These are phyloP conservation scores for Ochropleura leucogaster DNA, from an alignment of 2,888 invertebrate genomes.

Conservation along the genomic window DNA sequence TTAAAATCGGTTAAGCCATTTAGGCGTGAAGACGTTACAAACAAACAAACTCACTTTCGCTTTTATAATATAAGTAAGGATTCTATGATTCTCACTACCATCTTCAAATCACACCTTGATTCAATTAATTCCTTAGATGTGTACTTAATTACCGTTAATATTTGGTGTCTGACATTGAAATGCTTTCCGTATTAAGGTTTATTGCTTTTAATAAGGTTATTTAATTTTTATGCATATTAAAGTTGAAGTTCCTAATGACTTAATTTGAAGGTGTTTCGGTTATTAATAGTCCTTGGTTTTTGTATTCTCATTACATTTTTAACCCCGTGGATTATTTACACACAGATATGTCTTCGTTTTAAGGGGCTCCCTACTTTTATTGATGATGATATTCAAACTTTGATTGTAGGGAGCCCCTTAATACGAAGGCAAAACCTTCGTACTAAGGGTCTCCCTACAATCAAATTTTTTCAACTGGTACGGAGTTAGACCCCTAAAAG, in stretches of 20 bases:
- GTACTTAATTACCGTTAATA: slow-evolving; percentile 32
- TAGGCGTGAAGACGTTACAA: too few species aligned
- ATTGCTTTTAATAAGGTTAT: slow-evolving; percentile 32
- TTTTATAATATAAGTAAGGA: too few species aligned
- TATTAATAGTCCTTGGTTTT: background rate
- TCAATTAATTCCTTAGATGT: slow-evolving; percentile 21
- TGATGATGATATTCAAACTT: too few species aligned
- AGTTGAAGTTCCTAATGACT: background rate
- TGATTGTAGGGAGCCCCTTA: too few species aligned
- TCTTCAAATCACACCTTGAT: slow-evolving; percentile 25
- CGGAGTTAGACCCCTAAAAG: too few species aligned
- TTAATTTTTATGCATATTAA: background rate
- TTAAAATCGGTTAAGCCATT: too few species aligned
- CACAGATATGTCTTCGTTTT: too few species aligned
- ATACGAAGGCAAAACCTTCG: background rate
- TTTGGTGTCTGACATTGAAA: slow-evolving; percentile 39
- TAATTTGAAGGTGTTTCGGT: background rate
- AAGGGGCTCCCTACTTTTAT: too few species aligned
- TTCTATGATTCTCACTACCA: too few species aligned
- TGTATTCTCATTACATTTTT: background rate
- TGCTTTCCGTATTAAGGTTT: slow-evolving; percentile 33
- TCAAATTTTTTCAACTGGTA: too few species aligned
- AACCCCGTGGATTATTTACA: background rate
- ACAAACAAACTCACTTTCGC: too few species aligned
- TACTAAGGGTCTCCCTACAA: too few species aligned